Base-by-base conservation (phyloP, 1,140 invertebrate species). In the Aplysia californica region DNA sequence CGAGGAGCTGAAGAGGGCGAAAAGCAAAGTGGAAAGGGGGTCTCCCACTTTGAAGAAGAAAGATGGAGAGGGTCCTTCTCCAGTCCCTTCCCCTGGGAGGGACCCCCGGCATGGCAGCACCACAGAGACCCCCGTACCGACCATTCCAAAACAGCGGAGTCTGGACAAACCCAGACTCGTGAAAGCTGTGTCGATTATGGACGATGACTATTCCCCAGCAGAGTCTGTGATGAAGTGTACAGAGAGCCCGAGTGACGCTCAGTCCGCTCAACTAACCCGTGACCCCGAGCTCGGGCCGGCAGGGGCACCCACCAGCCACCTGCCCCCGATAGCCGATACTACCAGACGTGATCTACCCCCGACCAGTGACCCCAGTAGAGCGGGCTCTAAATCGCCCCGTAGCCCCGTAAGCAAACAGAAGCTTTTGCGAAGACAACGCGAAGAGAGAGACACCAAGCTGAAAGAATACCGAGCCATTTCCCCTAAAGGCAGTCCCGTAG, bases 151-250 rank as follows among this genome's bases (percentile, higher is more conserved):
- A 71, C 59, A 67, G 66, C 69, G 55, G 35, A 74, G 70, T 58
- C 50, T 74, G 64, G 77, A 73, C 18, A 61, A 41, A 35, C 50
- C 77, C 69, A 55, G 64, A 36, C 78, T 76, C 31, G 50, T 29
- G 21, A 59, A 70, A 61, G 33, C 71, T 72, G 76, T 61, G 35
- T 20, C 58, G 31, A 65, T 73, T 35, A 50, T 78, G 44, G 68
- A 78, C 64, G 74, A 73, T 64, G 77, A 81, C 61, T 76, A 76
- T 81, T 81, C 68, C 76, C 74, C 70, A 69, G 67, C 68, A 26
- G 5, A 50, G 50, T 61, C 80, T 81, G 80, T 81, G 80, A 81
- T 79, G 77, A 59, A 78, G 39, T 79, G 80, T 81, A 76, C 77
- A 79, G 70, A 80, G 31, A 36, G 35, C 18, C 33, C 66, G 26